These are phyloP conservation scores for Esox masquinongy DNA, from an alignment of 2,797 vertebrate genomes.

Conservation along the genomic window DNA sequence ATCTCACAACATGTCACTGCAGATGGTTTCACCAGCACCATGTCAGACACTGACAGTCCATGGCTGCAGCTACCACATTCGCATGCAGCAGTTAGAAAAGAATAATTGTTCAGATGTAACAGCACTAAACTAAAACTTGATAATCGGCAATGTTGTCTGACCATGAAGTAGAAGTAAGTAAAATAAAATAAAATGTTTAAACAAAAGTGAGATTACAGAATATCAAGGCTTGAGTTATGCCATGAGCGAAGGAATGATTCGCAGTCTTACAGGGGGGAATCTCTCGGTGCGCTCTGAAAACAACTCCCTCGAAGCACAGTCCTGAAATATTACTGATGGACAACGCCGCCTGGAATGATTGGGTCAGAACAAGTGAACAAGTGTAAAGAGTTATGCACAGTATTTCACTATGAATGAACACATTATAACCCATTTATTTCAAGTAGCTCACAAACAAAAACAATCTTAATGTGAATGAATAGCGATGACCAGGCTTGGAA, in stretches of 20 bases:
- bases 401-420: not conserved
- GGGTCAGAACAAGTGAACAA: too few relatives aligned
- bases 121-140: too few relatives aligned
- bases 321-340: not conserved
- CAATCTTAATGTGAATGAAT: not conserved
- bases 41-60: not conserved
- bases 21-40: not conserved
- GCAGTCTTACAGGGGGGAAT: not conserved
- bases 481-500: not conserved
- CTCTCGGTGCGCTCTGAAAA: not conserved
- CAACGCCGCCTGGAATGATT: too few relatives aligned
- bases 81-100: not conserved
- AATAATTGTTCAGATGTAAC: not conserved
- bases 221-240: not conserved
- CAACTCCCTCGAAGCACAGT: not conserved
- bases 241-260: not conserved
- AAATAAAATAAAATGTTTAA: not conserved
- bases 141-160: too few relatives aligned
- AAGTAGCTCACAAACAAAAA: not conserved
- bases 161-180: too few relatives aligned
- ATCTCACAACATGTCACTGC: not conserved
- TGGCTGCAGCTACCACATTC: not conserved
- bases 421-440: not conserved
- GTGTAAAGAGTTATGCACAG: not conserved
- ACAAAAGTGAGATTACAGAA: not conserved